Evolutionary conservation across 2,797 vertebrate genomes (phyloP).

Genomic region (Arrhamphus sclerolepis): DNA sequence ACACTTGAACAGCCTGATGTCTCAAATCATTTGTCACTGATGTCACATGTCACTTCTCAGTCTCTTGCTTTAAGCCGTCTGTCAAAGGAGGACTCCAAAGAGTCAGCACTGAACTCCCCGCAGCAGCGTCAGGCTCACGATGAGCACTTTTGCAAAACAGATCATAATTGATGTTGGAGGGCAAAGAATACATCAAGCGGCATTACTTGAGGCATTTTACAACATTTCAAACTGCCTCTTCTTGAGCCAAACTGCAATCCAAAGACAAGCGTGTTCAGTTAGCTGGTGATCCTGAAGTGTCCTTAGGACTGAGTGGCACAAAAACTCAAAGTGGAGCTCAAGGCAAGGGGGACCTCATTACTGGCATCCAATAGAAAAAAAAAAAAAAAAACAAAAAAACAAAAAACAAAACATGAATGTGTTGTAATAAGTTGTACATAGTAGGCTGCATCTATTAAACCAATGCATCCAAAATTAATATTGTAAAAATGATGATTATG

Average conservation of each 20-base stretch:
- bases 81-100: not conserved
- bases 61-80: slow-evolving; percentile 7
- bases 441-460: not conserved
- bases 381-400: too few relatives aligned
- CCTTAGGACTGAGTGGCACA: too few relatives aligned
- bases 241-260: not conserved
- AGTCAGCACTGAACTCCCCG: not conserved
- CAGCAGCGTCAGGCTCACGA: slow-evolving; percentile 1
- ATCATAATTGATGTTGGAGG: not conserved
- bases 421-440: too few relatives aligned
- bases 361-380: too few relatives aligned
- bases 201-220: not conserved
- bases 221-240: not conserved
- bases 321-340: too few relatives aligned
- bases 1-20: not conserved
- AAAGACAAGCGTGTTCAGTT: not conserved
- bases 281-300: not conserved
- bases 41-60: slow-evolving; percentile 8
- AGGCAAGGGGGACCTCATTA: too few relatives aligned
- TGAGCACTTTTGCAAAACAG: not conserved
- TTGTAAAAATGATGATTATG: too few relatives aligned
- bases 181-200: not conserved
- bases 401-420: too few relatives aligned
- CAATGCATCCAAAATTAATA: not conserved
- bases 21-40: slow-evolving; percentile 1